phyloP scores from a whole-genome alignment of 2,113 vertebrate genomes.

The Lagopus muta region DNA sequence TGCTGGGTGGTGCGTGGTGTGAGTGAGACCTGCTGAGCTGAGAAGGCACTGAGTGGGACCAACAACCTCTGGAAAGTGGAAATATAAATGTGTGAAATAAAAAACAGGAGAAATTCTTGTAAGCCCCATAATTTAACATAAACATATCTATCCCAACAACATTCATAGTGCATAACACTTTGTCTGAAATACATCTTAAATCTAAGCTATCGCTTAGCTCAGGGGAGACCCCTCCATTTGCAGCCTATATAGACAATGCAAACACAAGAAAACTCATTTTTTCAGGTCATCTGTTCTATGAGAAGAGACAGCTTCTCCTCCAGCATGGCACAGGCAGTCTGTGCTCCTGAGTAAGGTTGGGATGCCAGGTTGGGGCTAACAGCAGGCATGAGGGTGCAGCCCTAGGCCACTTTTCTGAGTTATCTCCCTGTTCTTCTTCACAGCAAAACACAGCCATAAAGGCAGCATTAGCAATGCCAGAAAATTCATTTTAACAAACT shows the following conservation, averaged over 20 bases:
- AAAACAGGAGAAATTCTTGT: background rate
- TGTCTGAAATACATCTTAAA: background rate
- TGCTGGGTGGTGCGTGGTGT: rapidly evolving
- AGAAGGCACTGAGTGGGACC: background rate
- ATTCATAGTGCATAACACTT: background rate
- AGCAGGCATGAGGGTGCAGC: rapidly evolving
- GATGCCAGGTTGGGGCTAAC: background rate
- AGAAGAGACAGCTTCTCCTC: background rate
- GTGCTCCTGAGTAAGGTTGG: rapidly evolving
- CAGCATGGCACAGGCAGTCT: background rate
- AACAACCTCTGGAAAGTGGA: background rate
- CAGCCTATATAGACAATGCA: background rate
- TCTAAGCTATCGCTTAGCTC: background rate
- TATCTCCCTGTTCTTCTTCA: background rate
- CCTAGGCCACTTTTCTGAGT: background rate
- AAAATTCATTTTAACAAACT: background rate
- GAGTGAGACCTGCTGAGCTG: background rate
- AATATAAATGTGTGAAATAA: background rate
- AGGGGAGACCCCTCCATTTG: background rate
- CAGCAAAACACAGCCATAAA: background rate
- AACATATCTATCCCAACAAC: background rate
- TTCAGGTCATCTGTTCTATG: background rate
- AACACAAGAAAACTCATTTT: background rate
- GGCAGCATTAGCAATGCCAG: background rate
- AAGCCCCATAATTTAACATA: background rate